These are phyloP conservation scores for Drosophila hamatofila DNA, from an alignment of 2,888 invertebrate genomes.

Conservation along the genomic window DNA sequence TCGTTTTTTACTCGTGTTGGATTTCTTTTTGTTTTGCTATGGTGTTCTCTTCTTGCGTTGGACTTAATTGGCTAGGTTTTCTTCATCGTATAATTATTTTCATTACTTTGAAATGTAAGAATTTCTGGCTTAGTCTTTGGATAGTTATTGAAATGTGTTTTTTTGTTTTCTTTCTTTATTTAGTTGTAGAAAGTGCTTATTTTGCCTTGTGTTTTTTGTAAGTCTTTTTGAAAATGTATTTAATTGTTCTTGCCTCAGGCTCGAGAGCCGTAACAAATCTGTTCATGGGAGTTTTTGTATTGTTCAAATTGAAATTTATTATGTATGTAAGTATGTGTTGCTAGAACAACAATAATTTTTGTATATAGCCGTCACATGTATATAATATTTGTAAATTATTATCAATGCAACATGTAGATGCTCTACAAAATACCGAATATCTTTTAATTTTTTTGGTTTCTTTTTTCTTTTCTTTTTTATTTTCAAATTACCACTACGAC, in stretches of 20 bases:
- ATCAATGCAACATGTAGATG: constrained; percentile 80
- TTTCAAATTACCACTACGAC: constrained; percentile 60
- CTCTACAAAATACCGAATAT: constrained; percentile 77
- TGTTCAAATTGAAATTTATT: constrained; percentile 37
- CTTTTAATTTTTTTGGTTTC: constrained; percentile 2
- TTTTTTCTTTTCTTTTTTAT: too few species aligned
- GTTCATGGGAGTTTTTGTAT: constrained; percentile 16
- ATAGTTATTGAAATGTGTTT: constrained; percentile 53
- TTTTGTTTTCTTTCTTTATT: not conserved
- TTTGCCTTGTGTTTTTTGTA: constrained; percentile 32
- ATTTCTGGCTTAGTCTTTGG: constrained; percentile 51
- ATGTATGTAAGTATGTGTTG: constrained; percentile 9
- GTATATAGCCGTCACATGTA: constrained; percentile 69
- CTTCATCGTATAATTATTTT: constrained; percentile 12
- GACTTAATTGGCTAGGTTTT: constrained; percentile 56
- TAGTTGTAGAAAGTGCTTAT: constrained; percentile 29
- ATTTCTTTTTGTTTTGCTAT: constrained; percentile 31
- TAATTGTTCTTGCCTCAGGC: constrained; percentile 12
- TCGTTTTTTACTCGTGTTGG: constrained; percentile 28
- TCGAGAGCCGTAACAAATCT: constrained; percentile 1
- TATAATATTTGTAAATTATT: constrained; percentile 77
- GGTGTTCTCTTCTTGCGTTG: constrained; percentile 38
- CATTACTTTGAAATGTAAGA: constrained; percentile 56
- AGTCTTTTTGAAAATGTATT: constrained; percentile 64
- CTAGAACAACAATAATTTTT: constrained; percentile 32